Evolutionary conservation across 1,140 invertebrate species (phyloP), one percentile per base, ranked within the genome.

Genomic region (Hylaeus volcanicus): DNA sequence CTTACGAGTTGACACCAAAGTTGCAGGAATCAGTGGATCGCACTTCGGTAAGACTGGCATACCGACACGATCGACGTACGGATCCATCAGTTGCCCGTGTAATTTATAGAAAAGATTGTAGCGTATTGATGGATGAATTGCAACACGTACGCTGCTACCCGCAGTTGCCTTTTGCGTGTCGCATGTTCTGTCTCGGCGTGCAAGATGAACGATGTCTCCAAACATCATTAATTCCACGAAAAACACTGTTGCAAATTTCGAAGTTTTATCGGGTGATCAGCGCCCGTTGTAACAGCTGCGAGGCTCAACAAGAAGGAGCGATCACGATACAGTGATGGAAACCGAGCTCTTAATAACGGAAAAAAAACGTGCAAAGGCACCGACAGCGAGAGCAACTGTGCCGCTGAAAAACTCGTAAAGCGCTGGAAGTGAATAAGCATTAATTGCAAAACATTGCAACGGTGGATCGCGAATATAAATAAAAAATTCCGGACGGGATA

Each of bases 231-330:
- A 74, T 75, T 74, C 43, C 14, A 37, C 37, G 53, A 51, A 58
- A 5, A 60, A 11, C 58, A 39, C 15, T 14, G 60, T 39, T 55
- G 53, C 53, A 75, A 84, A 77, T 79, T 79, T 82, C 26, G 55
- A 72, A 82, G 58, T 70, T 72, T 84, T 81, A 70, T 81, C 82
- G 37, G 55, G n/a, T 73, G 82, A 84, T 85, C 82, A 12, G 45
- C 15, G 56, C 26, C 56, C 26, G 2, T 6, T 15, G 43, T 53
- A 81, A 81, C 83, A 86, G 83, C 69, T 86, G 84, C 83, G 9
- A 78, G 48, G 48, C 70, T 12, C 72, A 73, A 68, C 58, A 39
- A 26, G 60, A 71, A 71, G 63, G 58, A 71, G 43, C 43, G 69
- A 74, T 77, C 64, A 11, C 12, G 41, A 55, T n/a, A 15, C 45